Evolutionary conservation across 2,113 vertebrate genomes (phyloP).

Genomic region (Albula goreensis): DNA sequence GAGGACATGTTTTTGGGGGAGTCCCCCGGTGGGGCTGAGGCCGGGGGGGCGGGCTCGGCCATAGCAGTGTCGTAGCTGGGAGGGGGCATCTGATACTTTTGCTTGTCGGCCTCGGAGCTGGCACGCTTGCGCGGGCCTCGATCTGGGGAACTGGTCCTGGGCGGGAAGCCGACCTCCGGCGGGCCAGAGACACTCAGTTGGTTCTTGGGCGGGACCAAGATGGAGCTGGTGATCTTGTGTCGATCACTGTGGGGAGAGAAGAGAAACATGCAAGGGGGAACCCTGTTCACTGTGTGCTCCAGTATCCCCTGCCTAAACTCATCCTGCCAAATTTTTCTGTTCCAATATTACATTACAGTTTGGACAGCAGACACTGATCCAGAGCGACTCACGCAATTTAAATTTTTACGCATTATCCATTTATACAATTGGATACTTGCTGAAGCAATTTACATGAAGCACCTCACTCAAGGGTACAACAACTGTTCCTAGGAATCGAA

Average conservation of each 20-base stretch:
- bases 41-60: constrained; percentile 57
- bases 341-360: too few relatives aligned
- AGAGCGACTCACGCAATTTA: too few relatives aligned
- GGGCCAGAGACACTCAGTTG: constrained; percentile 73
- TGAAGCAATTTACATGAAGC: too few relatives aligned
- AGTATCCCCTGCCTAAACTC: not conserved
- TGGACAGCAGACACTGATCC: too few relatives aligned
- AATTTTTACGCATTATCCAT: too few relatives aligned
- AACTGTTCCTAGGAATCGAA: too few relatives aligned
- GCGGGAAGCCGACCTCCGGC: constrained; percentile 69
- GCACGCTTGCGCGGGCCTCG: constrained; percentile 80
- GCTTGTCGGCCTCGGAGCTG: constrained; percentile 81
- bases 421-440: too few relatives aligned
- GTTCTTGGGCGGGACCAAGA: constrained; percentile 84
- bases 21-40: constrained; percentile 37
- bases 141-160: constrained; percentile 79
- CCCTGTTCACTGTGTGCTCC: constrained; percentile 22
- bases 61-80: constrained; percentile 74
- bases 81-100: constrained; percentile 76
- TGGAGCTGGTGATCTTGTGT: constrained; percentile 82
- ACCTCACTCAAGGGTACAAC: too few relatives aligned
- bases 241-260: constrained; percentile 74
- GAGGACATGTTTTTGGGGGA: constrained; percentile 67
- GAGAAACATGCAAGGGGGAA: constrained; percentile 18
- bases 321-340: not conserved